Percentiles rank a stretch among this genome's conserved stretches.
Evolutionary conservation across 2,888 invertebrate species (phyloP).

Genomic region (Meteorus cinctellus): DNA sequence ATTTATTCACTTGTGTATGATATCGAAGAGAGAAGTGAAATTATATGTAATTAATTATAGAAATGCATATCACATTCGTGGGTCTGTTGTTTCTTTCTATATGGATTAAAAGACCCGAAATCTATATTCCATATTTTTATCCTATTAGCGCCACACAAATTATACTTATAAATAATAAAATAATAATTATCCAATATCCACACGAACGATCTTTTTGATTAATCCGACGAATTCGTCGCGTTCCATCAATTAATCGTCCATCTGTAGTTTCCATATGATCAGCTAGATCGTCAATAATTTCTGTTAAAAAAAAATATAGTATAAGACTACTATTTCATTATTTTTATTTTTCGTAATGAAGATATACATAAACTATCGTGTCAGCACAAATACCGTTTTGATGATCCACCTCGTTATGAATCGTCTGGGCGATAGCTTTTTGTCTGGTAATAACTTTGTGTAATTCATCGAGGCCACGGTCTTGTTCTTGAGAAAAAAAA

Average conservation of each 20-base stretch:
- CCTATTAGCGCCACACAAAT: slow-evolving; percentile 75
- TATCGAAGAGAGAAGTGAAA: not conserved
- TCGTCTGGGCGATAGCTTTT: slow-evolving; percentile 83
- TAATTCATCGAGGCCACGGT: slow-evolving; percentile 83
- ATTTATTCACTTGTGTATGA: not conserved
- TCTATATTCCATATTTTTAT: slow-evolving; percentile 57
- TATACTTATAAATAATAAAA: slow-evolving; percentile 81
- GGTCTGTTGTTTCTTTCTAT: not conserved
- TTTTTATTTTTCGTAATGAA: too few species aligned
- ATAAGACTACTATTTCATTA: too few species aligned
- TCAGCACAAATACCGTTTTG: slow-evolving; percentile 80
- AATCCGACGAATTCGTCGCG: slow-evolving; percentile 79
- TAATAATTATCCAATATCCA: slow-evolving; percentile 83
- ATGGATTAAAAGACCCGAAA: not conserved
- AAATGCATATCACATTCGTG: slow-evolving; percentile 20
- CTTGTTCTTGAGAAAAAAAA: slow-evolving; percentile 78
- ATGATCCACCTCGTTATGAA: slow-evolving; percentile 84
- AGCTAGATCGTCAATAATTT: slow-evolving; percentile 84
- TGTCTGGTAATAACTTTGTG: slow-evolving; percentile 85
- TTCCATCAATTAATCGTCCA: slow-evolving; percentile 80
- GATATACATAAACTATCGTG: slow-evolving; percentile 7
- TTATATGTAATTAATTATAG: not conserved
- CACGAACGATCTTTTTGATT: slow-evolving; percentile 83
- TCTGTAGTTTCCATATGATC: slow-evolving; percentile 83
- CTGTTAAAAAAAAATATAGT: slow-evolving; percentile 68